Conservation (phyloP, 2,113 vertebrate genomes). For the Scatophagus argus region DNA sequence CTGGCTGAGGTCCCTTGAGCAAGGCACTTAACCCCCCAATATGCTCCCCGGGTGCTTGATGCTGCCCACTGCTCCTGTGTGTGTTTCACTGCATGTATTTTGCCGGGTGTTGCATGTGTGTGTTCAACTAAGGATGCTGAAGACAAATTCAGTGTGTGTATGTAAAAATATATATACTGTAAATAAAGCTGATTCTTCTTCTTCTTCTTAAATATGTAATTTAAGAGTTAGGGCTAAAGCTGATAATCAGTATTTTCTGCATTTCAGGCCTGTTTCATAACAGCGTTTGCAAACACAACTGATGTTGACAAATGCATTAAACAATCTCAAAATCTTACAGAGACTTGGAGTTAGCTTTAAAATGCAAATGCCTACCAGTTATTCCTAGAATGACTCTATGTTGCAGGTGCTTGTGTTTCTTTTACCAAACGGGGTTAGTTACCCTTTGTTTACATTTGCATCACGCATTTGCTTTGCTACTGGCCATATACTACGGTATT, state of each 20-base stretch:
- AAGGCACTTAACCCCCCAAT: too few species aligned
- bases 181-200: too few species aligned
- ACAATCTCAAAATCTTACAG: neutral
- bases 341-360: neutral
- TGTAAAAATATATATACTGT: too few species aligned
- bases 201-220: neutral
- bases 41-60: too few species aligned
- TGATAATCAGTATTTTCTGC: neutral
- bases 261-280: neutral
- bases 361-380: neutral
- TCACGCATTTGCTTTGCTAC: constrained; percentile 16
- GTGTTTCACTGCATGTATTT: too few species aligned
- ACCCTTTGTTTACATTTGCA: constrained; percentile 27
- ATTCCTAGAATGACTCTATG: neutral
- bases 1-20: too few species aligned
- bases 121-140: too few species aligned
- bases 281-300: too few species aligned
- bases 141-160: too few species aligned
- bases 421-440: neutral
- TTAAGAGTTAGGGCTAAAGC: neutral
- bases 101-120: too few species aligned
- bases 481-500: constrained; percentile 26
- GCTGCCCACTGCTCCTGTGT: too few species aligned
- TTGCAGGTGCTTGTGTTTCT: neutral
- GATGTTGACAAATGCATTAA: neutral